Base-by-base conservation (phyloP, 2,113 vertebrate species). In the Irena cyanogastra region DNA sequence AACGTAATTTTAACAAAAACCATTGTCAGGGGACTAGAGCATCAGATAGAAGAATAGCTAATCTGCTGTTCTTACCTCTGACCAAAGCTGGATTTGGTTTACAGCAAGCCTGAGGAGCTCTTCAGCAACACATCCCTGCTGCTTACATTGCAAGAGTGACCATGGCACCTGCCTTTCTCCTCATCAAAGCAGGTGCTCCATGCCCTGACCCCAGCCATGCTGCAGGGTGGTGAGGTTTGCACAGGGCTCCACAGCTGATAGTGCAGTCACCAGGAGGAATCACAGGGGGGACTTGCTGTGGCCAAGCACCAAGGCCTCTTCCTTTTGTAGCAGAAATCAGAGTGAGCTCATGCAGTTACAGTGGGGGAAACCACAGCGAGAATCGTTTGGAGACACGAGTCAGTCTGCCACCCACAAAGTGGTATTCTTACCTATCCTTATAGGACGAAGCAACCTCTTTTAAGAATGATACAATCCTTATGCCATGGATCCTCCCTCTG, bases 111-210 rank as follows among this genome's bases (percentile, higher is more conserved):
- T 74, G 37, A 59, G 35, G 19, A 80, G 4, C 19, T 68, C 11
- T 83, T 70, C 45, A 64, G 20, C 28, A 44, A 3, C 9, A 8
- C 5, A 18, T 17, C 27, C 1, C 12, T 83, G 37, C 42, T 52
- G 22, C 26, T 61, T 26, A 7, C 5, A 1, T 7, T 59, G 23
- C 37, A 33, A 31, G 20, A 59, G 13, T 13, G 30, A 21, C 24
- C 11, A 20, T 18, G 47, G 27, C 15, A 27, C 12, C 23, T 39
- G 11, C 22, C 31, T 57, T 45, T 82, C 27, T 53, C 3, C 33
- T 56, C 0, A 0, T 11, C 9, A 11, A 16, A 35, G 2, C 18
- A 10, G 21, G 9, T 0, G 2, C 35, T 22, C 35, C 52, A 5
- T 0, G 1, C 8, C 39, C 14, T 24, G 28, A 11, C 3, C 6